Percentiles rank a stretch among this genome's conserved stretches.
Evolutionary conservation across 2,888 invertebrate species (phyloP).

Genomic region (Drosophila neutralis): DNA sequence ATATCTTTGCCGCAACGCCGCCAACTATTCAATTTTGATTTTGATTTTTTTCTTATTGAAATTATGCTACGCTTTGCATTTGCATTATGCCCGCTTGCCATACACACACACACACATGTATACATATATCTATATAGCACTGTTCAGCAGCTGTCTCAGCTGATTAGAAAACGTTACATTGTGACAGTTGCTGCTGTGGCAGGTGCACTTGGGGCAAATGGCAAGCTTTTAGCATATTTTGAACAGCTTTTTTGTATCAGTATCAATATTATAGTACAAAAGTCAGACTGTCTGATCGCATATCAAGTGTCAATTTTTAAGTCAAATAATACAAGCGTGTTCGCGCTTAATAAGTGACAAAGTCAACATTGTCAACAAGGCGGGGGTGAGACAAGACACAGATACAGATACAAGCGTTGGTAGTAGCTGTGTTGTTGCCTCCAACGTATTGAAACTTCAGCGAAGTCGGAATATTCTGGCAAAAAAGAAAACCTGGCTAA

Average conservation of each 20-base stretch:
- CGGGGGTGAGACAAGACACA: conserved; percentile 32
- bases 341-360: conserved; percentile 58
- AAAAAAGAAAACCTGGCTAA: conserved; percentile 11
- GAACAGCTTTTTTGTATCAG: background rate
- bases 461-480: conserved; percentile 30
- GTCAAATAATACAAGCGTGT: conserved; percentile 64
- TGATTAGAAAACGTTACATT: conserved; percentile 52
- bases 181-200: conserved; percentile 26
- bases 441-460: conserved; percentile 12
- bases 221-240: conserved; percentile 21
- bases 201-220: conserved; percentile 49
- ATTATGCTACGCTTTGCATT: conserved; percentile 78
- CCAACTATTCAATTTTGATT: conserved; percentile 55
- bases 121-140: conserved; percentile 5
- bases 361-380: conserved; percentile 48
- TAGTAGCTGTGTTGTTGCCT: background rate
- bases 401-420: conserved; percentile 15
- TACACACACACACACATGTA: background rate
- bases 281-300: conserved; percentile 29
- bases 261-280: conserved; percentile 8
- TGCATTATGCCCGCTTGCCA: conserved; percentile 59
- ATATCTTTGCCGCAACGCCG: conserved; percentile 68
- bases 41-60: conserved; percentile 51
- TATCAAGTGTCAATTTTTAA: conserved; percentile 57
- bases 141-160: conserved; percentile 25